phyloP scores from a whole-genome alignment of 2,113 vertebrate species.

The Corythornis cristatus region DNA sequence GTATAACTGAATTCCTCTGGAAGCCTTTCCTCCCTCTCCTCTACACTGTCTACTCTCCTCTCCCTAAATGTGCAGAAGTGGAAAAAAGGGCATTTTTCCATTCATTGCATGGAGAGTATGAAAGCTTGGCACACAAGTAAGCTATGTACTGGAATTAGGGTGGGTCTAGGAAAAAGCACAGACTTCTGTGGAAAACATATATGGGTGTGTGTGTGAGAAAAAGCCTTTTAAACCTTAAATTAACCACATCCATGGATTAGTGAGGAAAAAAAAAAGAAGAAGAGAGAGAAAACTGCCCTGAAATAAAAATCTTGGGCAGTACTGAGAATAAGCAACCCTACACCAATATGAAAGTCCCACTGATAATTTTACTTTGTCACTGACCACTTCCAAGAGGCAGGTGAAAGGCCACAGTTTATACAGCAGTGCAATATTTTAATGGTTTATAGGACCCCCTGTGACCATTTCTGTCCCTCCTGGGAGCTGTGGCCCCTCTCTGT shows the following conservation, averaged over 20 bases:
- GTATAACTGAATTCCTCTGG: constrained; percentile 11
- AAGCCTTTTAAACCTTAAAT: constrained; percentile 69
- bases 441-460: not conserved
- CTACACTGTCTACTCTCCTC: not conserved
- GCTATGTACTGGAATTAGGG: constrained; percentile 75
- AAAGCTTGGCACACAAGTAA: constrained; percentile 67
- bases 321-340: not conserved
- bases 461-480: not conserved
- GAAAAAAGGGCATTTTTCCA: constrained; percentile 52
- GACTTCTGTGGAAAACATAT: constrained; percentile 78
- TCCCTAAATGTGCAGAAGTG: constrained; percentile 3
- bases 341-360: not conserved
- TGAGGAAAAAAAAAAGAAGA: not conserved
- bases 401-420: not conserved
- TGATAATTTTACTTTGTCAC: not conserved
- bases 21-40: not conserved
- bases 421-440: not conserved
- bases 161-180: constrained; percentile 80
- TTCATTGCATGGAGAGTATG: constrained; percentile 30
- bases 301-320: not conserved
- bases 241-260: constrained; percentile 45
- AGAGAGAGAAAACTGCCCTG: not conserved
- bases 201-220: constrained; percentile 61
- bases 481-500: accelerated
- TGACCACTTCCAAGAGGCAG: not conserved